Base-by-base conservation (phyloP, 2,113 vertebrate genomes). In the Hylia prasina region DNA sequence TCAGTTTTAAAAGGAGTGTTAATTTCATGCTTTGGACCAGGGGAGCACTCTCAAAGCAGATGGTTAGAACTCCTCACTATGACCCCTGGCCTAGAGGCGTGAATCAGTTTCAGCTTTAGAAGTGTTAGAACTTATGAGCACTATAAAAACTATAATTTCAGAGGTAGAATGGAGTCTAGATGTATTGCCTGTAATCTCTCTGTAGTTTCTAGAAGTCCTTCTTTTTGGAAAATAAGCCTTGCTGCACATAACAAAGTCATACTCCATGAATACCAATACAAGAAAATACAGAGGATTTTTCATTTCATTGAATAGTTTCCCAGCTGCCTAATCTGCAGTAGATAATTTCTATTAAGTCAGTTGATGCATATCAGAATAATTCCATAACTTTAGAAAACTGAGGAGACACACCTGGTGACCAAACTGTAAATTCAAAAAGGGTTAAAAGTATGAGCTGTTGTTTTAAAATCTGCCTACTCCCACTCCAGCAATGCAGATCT, bases 391-490 rank as follows among this genome's bases (percentile, higher is more conserved):
- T 27, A 60, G 72, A 89, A 85, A 58, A 16, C 18, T 65, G 73
- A 90, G 54, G 82, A 80, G 73, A 70, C 50, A 69, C 30, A 93
- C 27, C 82, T 96, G 56, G 31, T 0, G 45, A 85, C 25, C 60
- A 90, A 83, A 89, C 15, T 40, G 24, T 63, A 45, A 53, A 65
- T 88, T 85, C 82, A 33, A 82, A 79, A 82, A 76, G 11, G 9
- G 35, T 80, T 89, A 89, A 92, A 70, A 15, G 89, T 77, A 77
- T 12, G 3, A 90, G 37, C 47, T 83, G 80, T 71, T 90, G 31
- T 75, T 90, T 90, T 83, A 64, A 96, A 96, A 92, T 73, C 68
- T 90, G 71, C 35, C 90, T 66, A 89, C 86, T 92, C 80, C 93
- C 60, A 89, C 51, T 91, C 68, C 65, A 93, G 86, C 75, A 92